Evolutionary conservation across 2,888 invertebrate species (phyloP), one percentile per base, ranked within the genome.

Genomic region (Polyploca ridens): DNA sequence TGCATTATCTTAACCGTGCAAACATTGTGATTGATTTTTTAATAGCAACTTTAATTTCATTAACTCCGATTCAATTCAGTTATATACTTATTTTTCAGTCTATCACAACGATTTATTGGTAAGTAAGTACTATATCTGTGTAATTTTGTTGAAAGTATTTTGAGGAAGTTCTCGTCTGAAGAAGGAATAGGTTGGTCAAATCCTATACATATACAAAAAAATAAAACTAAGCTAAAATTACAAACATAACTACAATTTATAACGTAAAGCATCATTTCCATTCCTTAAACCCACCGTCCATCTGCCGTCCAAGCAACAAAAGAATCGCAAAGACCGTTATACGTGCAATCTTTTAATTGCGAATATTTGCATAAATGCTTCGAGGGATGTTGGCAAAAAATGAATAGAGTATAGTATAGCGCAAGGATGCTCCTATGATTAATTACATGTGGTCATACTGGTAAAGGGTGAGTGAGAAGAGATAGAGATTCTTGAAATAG

Each of bases 361-460:
- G 66, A 73, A 86, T 77, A 91, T 92, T 92, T 91, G 91, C 91
- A 92, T 92, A 90, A 87, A 85, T 82, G 77, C 78, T 68, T 73
- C 70, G 74, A 77, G 84, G 82, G 77, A 77, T 74, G 68, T 63
- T 75, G 57, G 75, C 79, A 83, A 82, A 85, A 73, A 69, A 67
- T 69, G 64, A 73, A 70, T 73, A 75, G 75, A 74, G n/a, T n/a
- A n/a, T n/a, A n/a, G n/a, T n/a, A 78, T 76, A 77, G 66, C 66
- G 68, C 74, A 77, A 77, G 73, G 75, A 73, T 62, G 70, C 69
- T 59, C 49, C 66, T 65, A 71, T 87, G 90, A 90, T 90, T 83
- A 85, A 89, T 90, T 77, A 76, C 78, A 70, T 81, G 83, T 82
- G 83, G 85, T 79, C 82, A 83, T 71, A 74, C 79, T 54, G 54